These are phyloP conservation scores for Ectemnius cavifrons DNA, from an alignment of 2,888 invertebrate genomes.

Conservation along the genomic window DNA sequence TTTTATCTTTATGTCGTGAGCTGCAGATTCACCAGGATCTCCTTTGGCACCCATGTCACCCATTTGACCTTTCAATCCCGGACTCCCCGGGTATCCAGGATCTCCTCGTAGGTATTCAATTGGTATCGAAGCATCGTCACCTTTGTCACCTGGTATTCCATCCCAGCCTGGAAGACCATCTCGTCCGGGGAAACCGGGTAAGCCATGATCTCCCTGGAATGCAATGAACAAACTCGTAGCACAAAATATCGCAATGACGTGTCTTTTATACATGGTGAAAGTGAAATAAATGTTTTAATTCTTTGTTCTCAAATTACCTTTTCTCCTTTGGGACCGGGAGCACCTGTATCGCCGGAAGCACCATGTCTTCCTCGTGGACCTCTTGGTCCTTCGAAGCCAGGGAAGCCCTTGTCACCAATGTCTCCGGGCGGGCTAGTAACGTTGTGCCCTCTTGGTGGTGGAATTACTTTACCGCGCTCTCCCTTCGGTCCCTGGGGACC, in stretches of 20 bases:
- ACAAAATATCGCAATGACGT: no score
- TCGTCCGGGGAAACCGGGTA: slow-evolving; percentile 77
- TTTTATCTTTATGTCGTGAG: slow-evolving; percentile 73
- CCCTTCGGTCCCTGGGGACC: slow-evolving; percentile 81
- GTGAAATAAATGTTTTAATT: neutral
- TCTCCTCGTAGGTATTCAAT: slow-evolving; percentile 79
- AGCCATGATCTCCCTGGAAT: slow-evolving; percentile 75
- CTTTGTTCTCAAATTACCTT: slow-evolving; percentile 60
- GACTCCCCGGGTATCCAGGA: slow-evolving; percentile 64
- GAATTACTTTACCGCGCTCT: slow-evolving; percentile 59
- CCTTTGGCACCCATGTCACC: slow-evolving; percentile 78
- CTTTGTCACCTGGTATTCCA: slow-evolving; percentile 80
- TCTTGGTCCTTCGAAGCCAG: slow-evolving; percentile 79
- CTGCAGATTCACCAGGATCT: slow-evolving; percentile 76
- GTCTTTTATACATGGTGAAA: no score
- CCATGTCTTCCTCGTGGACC: slow-evolving; percentile 78
- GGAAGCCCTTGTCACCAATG: slow-evolving; percentile 80
- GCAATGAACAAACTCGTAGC: no score
- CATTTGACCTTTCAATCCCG: slow-evolving; percentile 76
- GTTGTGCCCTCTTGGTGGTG: slow-evolving; percentile 55
- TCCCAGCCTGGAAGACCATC: slow-evolving; percentile 78
- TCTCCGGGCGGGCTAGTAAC: slow-evolving; percentile 72
- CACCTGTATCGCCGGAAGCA: slow-evolving; percentile 76
- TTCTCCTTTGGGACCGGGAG: slow-evolving; percentile 81
- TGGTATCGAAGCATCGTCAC: slow-evolving; percentile 80